These are phyloP conservation scores for Varecia variegata DNA, from an alignment of 2,797 vertebrate genomes.

Conservation along the genomic window DNA sequence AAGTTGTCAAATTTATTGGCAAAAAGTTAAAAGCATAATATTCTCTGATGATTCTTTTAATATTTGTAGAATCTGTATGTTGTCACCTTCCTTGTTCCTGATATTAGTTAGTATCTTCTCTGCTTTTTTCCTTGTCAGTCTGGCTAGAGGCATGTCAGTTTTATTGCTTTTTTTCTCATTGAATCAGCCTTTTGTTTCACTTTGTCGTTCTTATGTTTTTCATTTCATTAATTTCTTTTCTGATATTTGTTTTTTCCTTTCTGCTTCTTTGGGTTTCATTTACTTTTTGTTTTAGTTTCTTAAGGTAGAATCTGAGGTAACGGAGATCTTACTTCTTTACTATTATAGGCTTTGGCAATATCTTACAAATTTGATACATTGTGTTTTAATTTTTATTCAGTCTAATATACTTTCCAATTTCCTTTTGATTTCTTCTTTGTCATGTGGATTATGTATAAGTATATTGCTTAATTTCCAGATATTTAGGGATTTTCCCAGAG, in stretches of 20 bases:
- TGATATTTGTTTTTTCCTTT: background rate
- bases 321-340: background rate
- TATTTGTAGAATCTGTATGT: background rate
- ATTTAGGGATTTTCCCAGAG: background rate
- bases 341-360: background rate
- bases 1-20: background rate
- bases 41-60: background rate
- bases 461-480: background rate
- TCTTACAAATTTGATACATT: background rate
- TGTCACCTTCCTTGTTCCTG: background rate
- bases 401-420: slow-evolving; percentile 11
- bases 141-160: too few species aligned
- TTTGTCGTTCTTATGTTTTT: background rate
- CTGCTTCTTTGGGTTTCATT: background rate
- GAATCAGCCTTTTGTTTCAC: background rate
- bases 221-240: background rate
- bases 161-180: background rate
- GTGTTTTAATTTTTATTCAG: background rate
- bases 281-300: background rate
- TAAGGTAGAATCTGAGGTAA: background rate
- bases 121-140: background rate
- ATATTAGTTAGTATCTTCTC: background rate
- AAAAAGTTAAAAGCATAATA: background rate
- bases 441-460: too few species aligned
- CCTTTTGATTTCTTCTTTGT: background rate